Evolutionary conservation across 2,888 invertebrate genomes (phyloP), one percentile per base, ranked within the genome.

Genomic region (Poecilobothrus nobilitatus): DNA sequence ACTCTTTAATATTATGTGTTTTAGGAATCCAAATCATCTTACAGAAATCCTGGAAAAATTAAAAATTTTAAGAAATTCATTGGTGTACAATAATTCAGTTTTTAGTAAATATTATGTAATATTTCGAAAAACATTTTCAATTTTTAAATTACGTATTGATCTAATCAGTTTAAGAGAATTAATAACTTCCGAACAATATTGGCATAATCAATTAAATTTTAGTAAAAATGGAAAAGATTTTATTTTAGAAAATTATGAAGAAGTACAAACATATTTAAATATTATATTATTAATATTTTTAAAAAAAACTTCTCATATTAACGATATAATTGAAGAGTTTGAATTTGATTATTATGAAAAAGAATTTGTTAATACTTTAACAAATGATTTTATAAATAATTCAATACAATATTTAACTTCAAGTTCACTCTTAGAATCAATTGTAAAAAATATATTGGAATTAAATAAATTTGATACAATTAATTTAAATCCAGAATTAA

Each of bases 401-500:
- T 53, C 53, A 53, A n/a, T n/a, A 12, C 6, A 4, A 53, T 53
- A 53, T 53, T 53, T 53, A 12, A 64, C 8, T 4, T 53, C 66
- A 12, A 67, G 64, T 37, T 7, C 21, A 33, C 7, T 6, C 7
- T 61, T 69, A 15, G 64, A 37, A n/a, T 27, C 63, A 44, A 65
- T 61, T 63, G 41, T 67, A 41, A 33, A 67, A 20, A 20, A 41
- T 63, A 67, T 71, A 21, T 33, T 41, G 2, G n/a, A 66, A 7
- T 21, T 65, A 22, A 64, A 21, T 15, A 63, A 53, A 69, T 7
- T 22, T 7, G 5, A 2, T 5, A 8, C 61, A 62, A 20, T 63
- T 21, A 21, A 63, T 21, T 8, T 69, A 22, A 69, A 71, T 67
- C 70, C 71, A 61, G 70, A 69, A 34, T 70, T 69, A 18, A 67